phyloP scores from a whole-genome alignment of 2,888 invertebrate genomes.

The Tholera decimalis region DNA sequence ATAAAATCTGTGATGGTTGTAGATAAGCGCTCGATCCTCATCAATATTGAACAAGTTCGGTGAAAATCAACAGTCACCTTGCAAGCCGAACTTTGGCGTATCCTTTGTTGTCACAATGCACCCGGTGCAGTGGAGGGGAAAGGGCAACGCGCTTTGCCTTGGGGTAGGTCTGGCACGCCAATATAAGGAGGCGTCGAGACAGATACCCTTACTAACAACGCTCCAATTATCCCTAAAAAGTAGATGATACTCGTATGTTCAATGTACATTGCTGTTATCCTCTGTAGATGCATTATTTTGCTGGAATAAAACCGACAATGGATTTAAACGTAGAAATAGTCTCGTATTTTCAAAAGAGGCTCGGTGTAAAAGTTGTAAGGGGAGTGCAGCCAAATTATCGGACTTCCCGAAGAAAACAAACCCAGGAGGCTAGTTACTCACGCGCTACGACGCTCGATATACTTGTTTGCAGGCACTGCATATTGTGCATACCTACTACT shows the following conservation, averaged over 20 bases:
- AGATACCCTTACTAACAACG: slow-evolving; percentile 66
- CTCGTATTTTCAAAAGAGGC: neutral
- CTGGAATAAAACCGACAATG: slow-evolving; percentile 62
- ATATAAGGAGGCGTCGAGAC: slow-evolving; percentile 78
- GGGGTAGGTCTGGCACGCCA: slow-evolving; percentile 85
- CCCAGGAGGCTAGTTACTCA: slow-evolving; percentile 73
- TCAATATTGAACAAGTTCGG: slow-evolving; percentile 52
- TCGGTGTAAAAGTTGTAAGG: slow-evolving; percentile 55
- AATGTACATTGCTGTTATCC: slow-evolving; percentile 64
- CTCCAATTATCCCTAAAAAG: slow-evolving; percentile 68
- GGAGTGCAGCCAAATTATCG: slow-evolving; percentile 83
- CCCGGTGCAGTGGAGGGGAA: slow-evolving; percentile 62
- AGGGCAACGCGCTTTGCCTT: slow-evolving; percentile 79
- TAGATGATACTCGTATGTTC: neutral
- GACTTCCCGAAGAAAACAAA: slow-evolving; percentile 83
- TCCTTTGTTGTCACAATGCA: slow-evolving; percentile 76
- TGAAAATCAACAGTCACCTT: slow-evolving; percentile 59
- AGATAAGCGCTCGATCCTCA: slow-evolving; percentile 42
- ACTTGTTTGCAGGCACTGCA: slow-evolving; percentile 54
- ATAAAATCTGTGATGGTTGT: slow-evolving; percentile 47
- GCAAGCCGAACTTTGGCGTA: slow-evolving; percentile 51
- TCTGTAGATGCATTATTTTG: rapidly evolving
- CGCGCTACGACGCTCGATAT: slow-evolving; percentile 71
- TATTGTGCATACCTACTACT: slow-evolving; percentile 43
- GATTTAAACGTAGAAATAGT: slow-evolving; percentile 10